Base-by-base conservation (phyloP, 2,888 invertebrate genomes). In the Neria commutata region DNA sequence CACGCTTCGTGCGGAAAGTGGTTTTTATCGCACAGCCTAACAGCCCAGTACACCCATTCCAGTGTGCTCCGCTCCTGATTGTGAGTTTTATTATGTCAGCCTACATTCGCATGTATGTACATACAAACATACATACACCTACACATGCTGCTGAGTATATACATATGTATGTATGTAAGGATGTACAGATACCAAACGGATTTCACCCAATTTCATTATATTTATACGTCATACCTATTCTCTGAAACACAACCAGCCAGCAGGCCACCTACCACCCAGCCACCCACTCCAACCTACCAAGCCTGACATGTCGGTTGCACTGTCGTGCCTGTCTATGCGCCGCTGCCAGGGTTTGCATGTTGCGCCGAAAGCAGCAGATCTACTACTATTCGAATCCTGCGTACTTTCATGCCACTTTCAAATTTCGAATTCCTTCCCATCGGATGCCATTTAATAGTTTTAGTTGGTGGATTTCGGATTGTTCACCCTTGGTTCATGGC, bases 151-250 rank as follows among this genome's bases (percentile, higher is more conserved):
- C 40, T 40, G 2, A 3, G 48, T 16, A 49, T 33, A 49, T 49
- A 33, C 19, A 40, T 17, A n/a, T 40, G n/a, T n/a, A n/a, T 40
- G 40, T 40, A 34, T 52, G 37, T 19, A 47, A n/a, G 10, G 4
- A 14, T 23, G 8, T 34, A 25, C 14, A 23, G 19, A 26, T 53
- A 33, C 60, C 60, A 62, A 60, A 58, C 61, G 65, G 71, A 71
- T 74, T 74, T 74, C 73, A 75, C 73, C 73, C 73, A 74, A 74
- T 74, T 74, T 74, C 73, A 75, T 75, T 74, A 74, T 74, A 70
- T 73, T 73, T 75, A 68, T 72, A 75, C 73, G 74, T 73, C 74
- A 74, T 71, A 74, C 72, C 72, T 74, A 71, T 73, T 73, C 70
- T 70, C 72, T 71, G 26, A 46, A 26, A 47, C n/a, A 33, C 45